Base-by-base conservation (phyloP, 2,113 vertebrate genomes). In the Gymnorhina tibicen region DNA sequence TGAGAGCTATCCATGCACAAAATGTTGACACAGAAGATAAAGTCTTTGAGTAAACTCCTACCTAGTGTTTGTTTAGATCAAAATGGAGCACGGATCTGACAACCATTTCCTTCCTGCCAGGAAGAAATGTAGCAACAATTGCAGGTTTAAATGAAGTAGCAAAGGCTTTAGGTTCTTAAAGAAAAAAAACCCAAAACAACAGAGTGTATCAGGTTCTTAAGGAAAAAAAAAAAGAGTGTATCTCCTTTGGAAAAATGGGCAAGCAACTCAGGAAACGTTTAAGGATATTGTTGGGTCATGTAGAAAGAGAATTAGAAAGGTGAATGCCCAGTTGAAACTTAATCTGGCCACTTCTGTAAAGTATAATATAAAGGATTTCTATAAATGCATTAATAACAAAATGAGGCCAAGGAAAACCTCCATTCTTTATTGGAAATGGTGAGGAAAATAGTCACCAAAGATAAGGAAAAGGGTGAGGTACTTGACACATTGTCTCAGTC, bases 1-100 rank as follows among this genome's bases (percentile, higher is more conserved):
- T 52, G 58, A 73, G 85, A 79, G 19, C 17, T 90, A 63, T 52
- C 70, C 27, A 85, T 60, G 44, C 16, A 68, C 14, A 52, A 59
- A 85, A 22, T 75, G 33, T 75, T 89, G 56, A 87, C 52, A 82
- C 35, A 89, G 70, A 94, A 87, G 6, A 63, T 74, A 42, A 91
- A 59, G 27, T 49, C 35, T 74, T 87, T 93, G 52, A 64, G 42
- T 60, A 67, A 91, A 75, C 6, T 50, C 39, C 22, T 75, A 50
- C 24, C 37, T 72, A 42, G 10, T 64, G 30, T 91, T 93, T 77
- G 27, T 28, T 91, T 74, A 87, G 44, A 94, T 82, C 19, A 46
- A 89, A 93, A 85, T 42, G 28, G 14, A 78, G 13, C 20, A 44
- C 11, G 64, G 27, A 82, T 63, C 27, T 64, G 64, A 26, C 14